These are phyloP conservation scores for Porites divaricata DNA, from an alignment of 92 coral and sea anemone genomes.

Conservation along the genomic window DNA sequence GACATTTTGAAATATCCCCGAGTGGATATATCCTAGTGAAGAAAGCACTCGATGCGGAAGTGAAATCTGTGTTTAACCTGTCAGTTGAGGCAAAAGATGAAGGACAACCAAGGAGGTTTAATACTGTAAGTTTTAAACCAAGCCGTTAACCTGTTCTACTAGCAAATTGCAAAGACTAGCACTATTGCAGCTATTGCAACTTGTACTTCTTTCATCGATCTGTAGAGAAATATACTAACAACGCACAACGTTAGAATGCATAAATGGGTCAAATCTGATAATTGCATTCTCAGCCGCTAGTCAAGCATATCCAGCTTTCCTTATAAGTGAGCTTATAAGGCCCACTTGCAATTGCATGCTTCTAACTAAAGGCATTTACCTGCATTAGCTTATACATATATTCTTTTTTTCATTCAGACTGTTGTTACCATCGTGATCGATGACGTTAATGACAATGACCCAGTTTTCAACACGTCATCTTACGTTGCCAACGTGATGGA, in stretches of 20 bases:
- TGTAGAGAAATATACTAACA: no score
- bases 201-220: no score
- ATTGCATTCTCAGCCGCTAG: no score
- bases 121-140: conserved; percentile 37
- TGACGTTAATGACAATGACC: conserved; percentile 91
- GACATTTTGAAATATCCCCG: conserved; percentile 53
- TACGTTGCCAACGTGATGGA: conserved; percentile 71
- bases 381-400: no score
- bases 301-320: no score
- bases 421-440: conserved; percentile 59
- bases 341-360: no score
- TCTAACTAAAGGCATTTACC: no score
- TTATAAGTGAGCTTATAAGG: no score
- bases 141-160: neutral
- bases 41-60: conserved; percentile 75
- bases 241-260: no score
- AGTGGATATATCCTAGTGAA: conserved; percentile 64
- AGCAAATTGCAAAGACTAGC: no score
- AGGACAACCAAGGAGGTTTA: conserved; percentile 60
- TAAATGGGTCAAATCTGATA: no score
- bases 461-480: conserved; percentile 74
- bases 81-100: conserved; percentile 73
- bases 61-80: conserved; percentile 51
- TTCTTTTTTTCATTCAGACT: conserved; percentile 36
- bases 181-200: no score